phyloP scores from a whole-genome alignment of 2,888 invertebrate genomes.

The Euspilapteryx auroguttella region DNA sequence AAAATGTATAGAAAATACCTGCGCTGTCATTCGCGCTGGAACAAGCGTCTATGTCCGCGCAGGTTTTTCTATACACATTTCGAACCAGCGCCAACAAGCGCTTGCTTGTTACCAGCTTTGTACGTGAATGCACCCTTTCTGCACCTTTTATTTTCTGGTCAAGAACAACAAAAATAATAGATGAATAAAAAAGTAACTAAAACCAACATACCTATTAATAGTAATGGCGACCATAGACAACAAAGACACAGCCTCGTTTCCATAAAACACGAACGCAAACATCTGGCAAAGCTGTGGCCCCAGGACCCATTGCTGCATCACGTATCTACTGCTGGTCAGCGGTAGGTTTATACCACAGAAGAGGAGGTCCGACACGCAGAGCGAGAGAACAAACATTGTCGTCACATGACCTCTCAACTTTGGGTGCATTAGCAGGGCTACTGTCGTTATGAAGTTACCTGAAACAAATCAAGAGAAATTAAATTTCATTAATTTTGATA shows the following conservation, averaged over 20 bases:
- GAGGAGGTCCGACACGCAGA: slow-evolving; percentile 82
- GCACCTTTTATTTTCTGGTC: not conserved
- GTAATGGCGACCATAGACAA: slow-evolving; percentile 90
- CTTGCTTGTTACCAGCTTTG: not conserved
- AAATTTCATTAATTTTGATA: not conserved
- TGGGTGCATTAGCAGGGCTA: slow-evolving; percentile 76
- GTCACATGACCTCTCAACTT: slow-evolving; percentile 83
- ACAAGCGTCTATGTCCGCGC: not conserved
- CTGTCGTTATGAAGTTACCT: slow-evolving; percentile 83
- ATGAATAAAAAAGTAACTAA: not conserved
- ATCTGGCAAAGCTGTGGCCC: slow-evolving; percentile 77
- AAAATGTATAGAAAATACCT: no score
- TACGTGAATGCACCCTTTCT: not conserved
- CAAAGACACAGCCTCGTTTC: slow-evolving; percentile 85
- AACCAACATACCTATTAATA: slow-evolving; percentile 70
- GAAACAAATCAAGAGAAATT: slow-evolving; percentile 15
- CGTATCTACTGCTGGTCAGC: slow-evolving; percentile 79
- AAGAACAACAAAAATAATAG: slow-evolving; percentile 1
- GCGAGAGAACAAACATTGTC: slow-evolving; percentile 84
- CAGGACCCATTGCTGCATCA: slow-evolving; percentile 79
- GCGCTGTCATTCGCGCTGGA: no score
- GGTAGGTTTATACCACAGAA: slow-evolving; percentile 86
- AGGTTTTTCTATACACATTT: not conserved
- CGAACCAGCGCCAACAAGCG: no score
- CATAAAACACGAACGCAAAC: slow-evolving; percentile 88